These are phyloP conservation scores for Hofmannophila pseudospretella DNA, from an alignment of 2,888 invertebrate species.

Conservation along the genomic window DNA sequence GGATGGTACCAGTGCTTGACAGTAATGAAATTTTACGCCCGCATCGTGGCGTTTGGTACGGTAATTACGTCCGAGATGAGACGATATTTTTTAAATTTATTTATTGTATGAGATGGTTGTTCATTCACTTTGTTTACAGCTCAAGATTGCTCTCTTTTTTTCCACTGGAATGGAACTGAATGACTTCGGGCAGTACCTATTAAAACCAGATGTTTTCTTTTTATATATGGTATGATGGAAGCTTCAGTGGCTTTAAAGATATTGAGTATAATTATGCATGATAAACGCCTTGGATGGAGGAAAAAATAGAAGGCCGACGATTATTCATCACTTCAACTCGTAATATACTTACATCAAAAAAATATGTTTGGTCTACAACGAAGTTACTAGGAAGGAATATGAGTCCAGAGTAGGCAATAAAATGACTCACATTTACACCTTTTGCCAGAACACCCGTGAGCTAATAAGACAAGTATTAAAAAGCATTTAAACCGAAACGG, in stretches of 20 bases:
- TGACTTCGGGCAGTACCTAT: not conserved
- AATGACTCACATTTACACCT: not conserved
- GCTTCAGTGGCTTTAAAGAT: no score
- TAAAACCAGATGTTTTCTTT: not conserved
- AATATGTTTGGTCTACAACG: no score
- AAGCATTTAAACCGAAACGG: slow-evolving; percentile 44
- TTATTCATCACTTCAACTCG: no score
- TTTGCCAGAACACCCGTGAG: slow-evolving; percentile 27
- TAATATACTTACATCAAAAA: no score
- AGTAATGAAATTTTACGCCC: slow-evolving; percentile 65
- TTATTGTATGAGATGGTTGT: not conserved
- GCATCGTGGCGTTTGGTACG: slow-evolving; percentile 45
- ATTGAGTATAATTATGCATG: no score
- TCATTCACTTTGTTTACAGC: not conserved
- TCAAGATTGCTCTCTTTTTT: no score
- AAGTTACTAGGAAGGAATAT: no score
- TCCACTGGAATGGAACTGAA: no score
- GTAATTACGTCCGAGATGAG: slow-evolving; percentile 28
- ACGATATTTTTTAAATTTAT: slow-evolving; percentile 20
- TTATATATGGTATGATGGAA: no score
- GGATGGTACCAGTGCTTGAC: slow-evolving; percentile 48
- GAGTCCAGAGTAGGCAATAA: no score
- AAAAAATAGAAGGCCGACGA: no score
- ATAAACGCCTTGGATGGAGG: no score
- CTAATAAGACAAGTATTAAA: slow-evolving; percentile 53